A percentile compares a stretch with the other conserved stretches of the same genome.
Conservation (phyloP, 2,113 vertebrate genomes). For the Tachysurus fulvidraco region DNA sequence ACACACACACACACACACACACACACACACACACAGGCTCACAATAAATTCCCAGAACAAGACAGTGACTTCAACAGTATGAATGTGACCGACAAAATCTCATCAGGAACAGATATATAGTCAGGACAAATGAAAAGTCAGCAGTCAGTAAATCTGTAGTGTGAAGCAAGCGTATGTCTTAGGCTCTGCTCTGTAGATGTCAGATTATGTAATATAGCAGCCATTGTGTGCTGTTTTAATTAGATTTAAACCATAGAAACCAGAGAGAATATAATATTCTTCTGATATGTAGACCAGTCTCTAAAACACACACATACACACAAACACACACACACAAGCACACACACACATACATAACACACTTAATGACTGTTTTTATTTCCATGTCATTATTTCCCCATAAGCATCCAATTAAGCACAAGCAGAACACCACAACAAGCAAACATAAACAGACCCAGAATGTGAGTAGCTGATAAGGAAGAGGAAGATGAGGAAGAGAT, state of each 20-base stretch:
- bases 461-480: not conserved
- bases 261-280: not conserved
- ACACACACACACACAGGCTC: not conserved
- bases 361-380: constrained; percentile 21
- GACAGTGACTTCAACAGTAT: constrained; percentile 3
- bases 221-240: not conserved
- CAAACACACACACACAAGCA: not conserved
- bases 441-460: constrained; percentile 13
- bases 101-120: not conserved
- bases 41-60: not conserved
- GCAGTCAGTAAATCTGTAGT: not conserved
- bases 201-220: not conserved
- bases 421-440: not conserved
- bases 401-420: constrained; percentile 28
- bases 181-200: not conserved
- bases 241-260: not conserved
- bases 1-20: not conserved
- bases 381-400: constrained; percentile 23
- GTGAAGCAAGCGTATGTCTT: not conserved
- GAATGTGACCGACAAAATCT: not conserved
- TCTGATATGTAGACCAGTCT: not conserved
- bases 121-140: not conserved
- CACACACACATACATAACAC: constrained; percentile 15
- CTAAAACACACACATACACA: not conserved
- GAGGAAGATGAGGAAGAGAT: not conserved